phyloP scores from a whole-genome alignment of 2,888 invertebrate species.

The Drosophila demipolita region DNA sequence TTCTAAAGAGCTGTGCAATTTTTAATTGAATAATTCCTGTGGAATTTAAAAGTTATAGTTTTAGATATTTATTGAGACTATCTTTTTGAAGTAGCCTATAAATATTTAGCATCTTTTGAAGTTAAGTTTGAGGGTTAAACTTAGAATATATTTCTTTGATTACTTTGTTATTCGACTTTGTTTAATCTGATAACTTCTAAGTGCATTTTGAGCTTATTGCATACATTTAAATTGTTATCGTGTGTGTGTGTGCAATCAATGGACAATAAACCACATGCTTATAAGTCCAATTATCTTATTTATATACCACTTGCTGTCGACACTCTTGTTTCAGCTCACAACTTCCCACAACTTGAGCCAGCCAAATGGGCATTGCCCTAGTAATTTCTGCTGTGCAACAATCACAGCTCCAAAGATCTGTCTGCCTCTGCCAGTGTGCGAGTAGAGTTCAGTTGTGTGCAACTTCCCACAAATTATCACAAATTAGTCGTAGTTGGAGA shows the following conservation, averaged over 20 bases:
- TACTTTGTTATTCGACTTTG: constrained; percentile 6
- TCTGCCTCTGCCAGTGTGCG: constrained; percentile 13
- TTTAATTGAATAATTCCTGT: not conserved
- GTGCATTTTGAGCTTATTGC: not conserved
- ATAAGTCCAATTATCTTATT: constrained; percentile 54
- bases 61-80: too few species aligned
- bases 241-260: constrained; percentile 33
- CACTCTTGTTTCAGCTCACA: constrained; percentile 31
- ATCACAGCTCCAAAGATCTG: constrained; percentile 32
- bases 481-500: constrained; percentile 72
- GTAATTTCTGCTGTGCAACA: constrained; percentile 40
- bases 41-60: too few species aligned
- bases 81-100: too few species aligned
- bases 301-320: constrained; percentile 52
- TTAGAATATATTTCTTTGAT: not conserved
- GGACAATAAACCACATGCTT: constrained; percentile 17
- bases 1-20: not conserved
- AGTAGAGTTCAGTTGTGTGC: constrained; percentile 35
- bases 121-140: not conserved
- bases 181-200: constrained; percentile 14
- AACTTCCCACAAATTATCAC: constrained; percentile 78
- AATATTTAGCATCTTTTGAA: not conserved
- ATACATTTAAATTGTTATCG: constrained; percentile 11
- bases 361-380: constrained; percentile 37
- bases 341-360: constrained; percentile 45